phyloP scores from a whole-genome alignment of 1,140 invertebrate species.

The Brachionus calyciflorus region DNA sequence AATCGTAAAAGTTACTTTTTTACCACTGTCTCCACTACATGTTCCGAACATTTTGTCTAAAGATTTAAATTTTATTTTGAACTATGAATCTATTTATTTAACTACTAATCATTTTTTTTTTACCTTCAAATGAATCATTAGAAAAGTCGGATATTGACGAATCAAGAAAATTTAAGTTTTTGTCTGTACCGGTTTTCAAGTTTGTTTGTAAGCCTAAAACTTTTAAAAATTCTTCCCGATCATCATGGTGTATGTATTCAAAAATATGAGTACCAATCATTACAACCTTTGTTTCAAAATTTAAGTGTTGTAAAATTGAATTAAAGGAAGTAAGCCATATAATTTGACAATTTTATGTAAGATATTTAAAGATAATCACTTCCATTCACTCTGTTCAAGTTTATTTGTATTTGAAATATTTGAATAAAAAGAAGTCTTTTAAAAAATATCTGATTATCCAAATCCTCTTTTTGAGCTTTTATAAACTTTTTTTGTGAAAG shows the following conservation, averaged over 20 bases:
- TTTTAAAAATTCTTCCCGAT: background rate
- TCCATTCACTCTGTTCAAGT: too few relatives aligned
- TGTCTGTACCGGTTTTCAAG: background rate
- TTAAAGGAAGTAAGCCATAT: too few relatives aligned
- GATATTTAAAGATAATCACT: too few relatives aligned
- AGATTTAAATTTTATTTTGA: background rate
- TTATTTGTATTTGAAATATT: too few relatives aligned
- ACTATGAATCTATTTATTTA: too few relatives aligned
- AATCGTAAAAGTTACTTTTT: background rate
- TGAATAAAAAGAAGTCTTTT: too few relatives aligned
- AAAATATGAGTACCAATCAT: conserved; percentile 37
- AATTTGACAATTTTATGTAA: too few relatives aligned
- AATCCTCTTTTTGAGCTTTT: too few relatives aligned
- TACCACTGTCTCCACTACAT: background rate
- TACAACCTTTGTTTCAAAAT: conserved; percentile 2
- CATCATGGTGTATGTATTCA: conserved; percentile 41
- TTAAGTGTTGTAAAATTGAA: too few relatives aligned
- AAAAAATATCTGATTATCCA: too few relatives aligned
- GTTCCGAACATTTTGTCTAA: background rate
- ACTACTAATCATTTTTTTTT: too few relatives aligned
- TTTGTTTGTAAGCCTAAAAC: background rate
- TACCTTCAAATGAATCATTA: background rate
- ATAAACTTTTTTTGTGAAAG: too few relatives aligned
- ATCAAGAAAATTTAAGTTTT: background rate
- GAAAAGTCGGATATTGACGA: background rate